Conservation (phyloP, 2,113 vertebrate genomes). For the Microcebus murinus region DNA sequence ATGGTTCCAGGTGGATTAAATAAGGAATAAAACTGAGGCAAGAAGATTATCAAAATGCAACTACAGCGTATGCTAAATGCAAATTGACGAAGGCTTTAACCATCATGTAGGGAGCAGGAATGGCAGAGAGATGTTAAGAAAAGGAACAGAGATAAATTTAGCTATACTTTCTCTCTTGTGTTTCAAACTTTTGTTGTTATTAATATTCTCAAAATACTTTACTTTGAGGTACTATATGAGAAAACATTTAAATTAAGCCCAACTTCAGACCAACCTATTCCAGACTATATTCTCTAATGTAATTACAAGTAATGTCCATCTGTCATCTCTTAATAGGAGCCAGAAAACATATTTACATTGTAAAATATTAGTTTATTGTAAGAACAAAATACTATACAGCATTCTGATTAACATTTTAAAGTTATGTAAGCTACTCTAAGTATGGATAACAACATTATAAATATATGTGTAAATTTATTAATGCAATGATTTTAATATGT, state of each 20-base stretch:
- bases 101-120: background rate
- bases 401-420: constrained; percentile 11
- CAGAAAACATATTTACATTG: background rate
- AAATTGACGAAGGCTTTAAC: background rate
- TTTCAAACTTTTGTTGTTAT: background rate
- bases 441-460: background rate
- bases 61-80: background rate
- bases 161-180: background rate
- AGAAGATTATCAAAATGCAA: background rate
- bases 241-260: background rate
- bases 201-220: constrained; percentile 7
- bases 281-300: background rate
- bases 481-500: background rate
- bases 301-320: background rate
- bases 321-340: background rate
- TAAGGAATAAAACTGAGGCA: background rate
- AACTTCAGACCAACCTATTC: background rate
- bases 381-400: constrained; percentile 16
- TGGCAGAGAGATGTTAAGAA: background rate
- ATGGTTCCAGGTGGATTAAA: background rate
- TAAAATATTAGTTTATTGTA: background rate
- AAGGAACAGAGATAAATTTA: background rate
- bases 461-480: background rate
- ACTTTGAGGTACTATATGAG: background rate
- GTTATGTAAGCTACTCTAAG: background rate